A percentile compares a stretch with the other conserved stretches of the same genome.
Conservation (phyloP, 2,888 invertebrate species). For the Ectemnius continuus region DNA sequence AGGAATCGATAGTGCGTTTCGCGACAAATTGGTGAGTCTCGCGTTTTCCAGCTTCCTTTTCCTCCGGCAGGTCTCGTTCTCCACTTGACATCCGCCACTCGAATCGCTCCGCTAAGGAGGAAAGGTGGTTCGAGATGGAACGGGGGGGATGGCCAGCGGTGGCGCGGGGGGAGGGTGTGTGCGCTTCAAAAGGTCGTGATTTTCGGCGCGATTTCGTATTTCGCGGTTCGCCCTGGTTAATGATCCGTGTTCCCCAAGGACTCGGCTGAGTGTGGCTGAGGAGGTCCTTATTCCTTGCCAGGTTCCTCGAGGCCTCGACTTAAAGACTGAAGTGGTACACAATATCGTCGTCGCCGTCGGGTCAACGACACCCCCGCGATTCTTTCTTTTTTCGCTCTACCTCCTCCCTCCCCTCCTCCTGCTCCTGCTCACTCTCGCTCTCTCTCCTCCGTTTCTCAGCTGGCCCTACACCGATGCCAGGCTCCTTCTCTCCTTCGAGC, state of each 20-base stretch:
- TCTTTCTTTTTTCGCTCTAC: constrained; percentile 46
- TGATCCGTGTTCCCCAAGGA: constrained; percentile 74
- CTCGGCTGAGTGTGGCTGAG: constrained; percentile 75
- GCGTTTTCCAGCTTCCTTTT: constrained; percentile 56
- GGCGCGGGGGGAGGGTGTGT: constrained; percentile 31
- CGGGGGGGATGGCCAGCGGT: constrained; percentile 33
- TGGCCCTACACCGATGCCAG: constrained; percentile 6
- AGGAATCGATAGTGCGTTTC: constrained; percentile 64
- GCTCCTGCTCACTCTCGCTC: constrained; percentile 19
- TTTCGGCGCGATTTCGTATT: constrained; percentile 69
- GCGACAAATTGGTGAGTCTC: constrained; percentile 69
- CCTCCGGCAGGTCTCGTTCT: constrained; percentile 22
- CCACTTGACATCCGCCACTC: constrained; percentile 48
- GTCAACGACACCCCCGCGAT: constrained; percentile 74
- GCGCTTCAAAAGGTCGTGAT: constrained; percentile 66
- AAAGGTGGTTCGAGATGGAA: constrained; percentile 17
- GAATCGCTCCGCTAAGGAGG: constrained; percentile 37
- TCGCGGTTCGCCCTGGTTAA: constrained; percentile 71
- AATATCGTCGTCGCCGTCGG: constrained; percentile 71
- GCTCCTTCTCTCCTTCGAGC: constrained; percentile 18
- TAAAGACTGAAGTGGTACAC: constrained; percentile 75
- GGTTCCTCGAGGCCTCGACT: constrained; percentile 70
- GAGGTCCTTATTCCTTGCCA: constrained; percentile 73
- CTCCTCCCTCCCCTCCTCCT: constrained; percentile 23
- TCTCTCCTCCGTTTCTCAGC: background rate